Base-by-base conservation (phyloP, 37 sponge, comb jelly and placozoan genomes). In the Theonella swinhoei region DNA sequence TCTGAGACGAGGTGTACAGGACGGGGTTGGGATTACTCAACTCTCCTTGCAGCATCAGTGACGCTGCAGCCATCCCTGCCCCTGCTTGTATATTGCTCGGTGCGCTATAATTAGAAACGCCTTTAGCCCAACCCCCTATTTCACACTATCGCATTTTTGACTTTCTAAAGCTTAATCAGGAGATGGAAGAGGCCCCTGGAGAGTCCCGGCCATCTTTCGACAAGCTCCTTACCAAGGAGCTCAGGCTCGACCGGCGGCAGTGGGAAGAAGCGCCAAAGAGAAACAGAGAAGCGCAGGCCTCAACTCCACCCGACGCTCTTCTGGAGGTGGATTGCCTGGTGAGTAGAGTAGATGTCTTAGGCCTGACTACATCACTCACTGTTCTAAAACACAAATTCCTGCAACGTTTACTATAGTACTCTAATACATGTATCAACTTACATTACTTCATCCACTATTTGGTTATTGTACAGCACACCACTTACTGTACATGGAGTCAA, bases 261-360 rank as follows among this genome's bases (percentile, higher is more conserved):
- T 83, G 82, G 83, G 89, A 71, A 33, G 72, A 70, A 77, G 34
- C 79, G 42, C 37, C 77, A 26, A 33, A 64, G 25, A 35, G 4
- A 14, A 47, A 47, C 54, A 14, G 11, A 14, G 54, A 47, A 7
- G 54, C 14, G 54, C 11, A 7, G 11, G 54, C 54, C 14, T 7
- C 54, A 17, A 14, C 7, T 47, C 54, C 54, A 7, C 14, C 54
- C 14, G 54, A 47, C 7, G 54, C 54, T 14, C 11, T 47, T 5
- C 65, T 83, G 61, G 89, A 88, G 62, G 64, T 77, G 37, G 83
- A 88, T 35, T 82, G 78, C 28, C 43, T 88, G 83, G 89, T 83
- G 24, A 72, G 89, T 68, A n/a, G n/a, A n/a, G n/a, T n/a, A n/a
- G n/a, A n/a, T n/a, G n/a, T n/a, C n/a, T n/a, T n/a, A n/a, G n/a